These are phyloP conservation scores for Muntiacus reevesi DNA, from an alignment of 2,113 vertebrate species.

Conservation along the genomic window DNA sequence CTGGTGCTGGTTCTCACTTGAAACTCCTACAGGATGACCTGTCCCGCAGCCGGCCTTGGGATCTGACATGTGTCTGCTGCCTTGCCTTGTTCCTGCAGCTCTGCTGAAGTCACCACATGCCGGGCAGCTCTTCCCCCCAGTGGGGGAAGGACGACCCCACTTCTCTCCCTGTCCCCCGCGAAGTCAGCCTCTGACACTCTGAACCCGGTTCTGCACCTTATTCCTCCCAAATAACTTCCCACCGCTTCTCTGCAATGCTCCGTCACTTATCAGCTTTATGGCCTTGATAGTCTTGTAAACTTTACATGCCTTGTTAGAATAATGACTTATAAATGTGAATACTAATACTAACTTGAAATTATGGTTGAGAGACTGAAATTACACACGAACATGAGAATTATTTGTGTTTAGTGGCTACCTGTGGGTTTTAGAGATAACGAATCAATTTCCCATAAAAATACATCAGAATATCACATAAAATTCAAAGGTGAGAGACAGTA, in stretches of 20 bases:
- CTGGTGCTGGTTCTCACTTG: background rate
- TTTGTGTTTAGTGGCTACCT: background rate
- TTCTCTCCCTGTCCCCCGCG: background rate
- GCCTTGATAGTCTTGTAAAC: fast-evolving
- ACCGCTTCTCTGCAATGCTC: background rate
- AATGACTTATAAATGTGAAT: background rate
- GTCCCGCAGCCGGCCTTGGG: fast-evolving
- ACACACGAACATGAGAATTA: background rate
- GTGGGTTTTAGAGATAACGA: background rate
- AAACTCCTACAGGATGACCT: too few relatives aligned
- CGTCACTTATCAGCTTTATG: background rate
- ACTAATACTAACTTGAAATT: background rate
- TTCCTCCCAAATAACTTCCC: background rate
- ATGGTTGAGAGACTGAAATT: background rate
- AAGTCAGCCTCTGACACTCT: fast-evolving
- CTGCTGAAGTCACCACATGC: fast-evolving
- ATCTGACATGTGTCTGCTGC: fast-evolving
- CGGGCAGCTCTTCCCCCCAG: background rate
- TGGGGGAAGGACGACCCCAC: fast-evolving
- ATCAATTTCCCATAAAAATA: background rate
- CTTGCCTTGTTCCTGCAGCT: background rate
- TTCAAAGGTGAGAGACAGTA: background rate
- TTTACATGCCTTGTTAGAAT: background rate
- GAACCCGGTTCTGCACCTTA: fast-evolving
- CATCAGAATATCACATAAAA: background rate